Conservation (phyloP, 2,888 invertebrate species). For the Acanthosoma haemorrhoidale region DNA sequence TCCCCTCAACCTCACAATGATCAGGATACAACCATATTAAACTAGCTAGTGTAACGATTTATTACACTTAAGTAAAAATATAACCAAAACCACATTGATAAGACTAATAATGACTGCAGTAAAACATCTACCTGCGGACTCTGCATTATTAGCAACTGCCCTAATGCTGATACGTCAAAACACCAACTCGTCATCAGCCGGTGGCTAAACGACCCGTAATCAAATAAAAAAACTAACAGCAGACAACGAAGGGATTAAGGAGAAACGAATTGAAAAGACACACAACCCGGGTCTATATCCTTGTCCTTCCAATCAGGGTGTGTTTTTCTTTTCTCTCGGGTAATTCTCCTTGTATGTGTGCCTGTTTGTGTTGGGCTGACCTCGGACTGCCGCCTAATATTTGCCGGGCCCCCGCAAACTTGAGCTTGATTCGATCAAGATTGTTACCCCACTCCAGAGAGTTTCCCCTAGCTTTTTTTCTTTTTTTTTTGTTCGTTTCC, state of each 20-base stretch:
- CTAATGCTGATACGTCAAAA: too few relatives aligned
- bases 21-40: too few relatives aligned
- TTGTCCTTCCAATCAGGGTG: constrained; percentile 6
- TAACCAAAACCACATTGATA: too few relatives aligned
- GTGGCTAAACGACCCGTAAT: too few relatives aligned
- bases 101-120: too few relatives aligned
- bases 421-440: background rate
- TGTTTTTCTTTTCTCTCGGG: background rate
- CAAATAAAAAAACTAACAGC: background rate
- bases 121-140: too few relatives aligned
- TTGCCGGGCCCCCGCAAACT: background rate
- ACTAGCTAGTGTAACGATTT: too few relatives aligned
- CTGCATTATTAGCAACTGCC: too few relatives aligned
- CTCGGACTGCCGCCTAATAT: background rate
- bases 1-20: too few relatives aligned
- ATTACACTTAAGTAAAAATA: too few relatives aligned
- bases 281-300: background rate
- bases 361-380: background rate
- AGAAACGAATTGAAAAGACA: background rate
- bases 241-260: background rate
- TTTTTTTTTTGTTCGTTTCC: background rate
- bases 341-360: background rate
- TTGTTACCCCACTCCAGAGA: background rate
- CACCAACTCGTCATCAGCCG: too few relatives aligned
- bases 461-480: too few relatives aligned